Evolutionary conservation across 2,113 vertebrate species (phyloP), one percentile per base, ranked within the genome.

Genomic region (Dasyurus viverrinus): DNA sequence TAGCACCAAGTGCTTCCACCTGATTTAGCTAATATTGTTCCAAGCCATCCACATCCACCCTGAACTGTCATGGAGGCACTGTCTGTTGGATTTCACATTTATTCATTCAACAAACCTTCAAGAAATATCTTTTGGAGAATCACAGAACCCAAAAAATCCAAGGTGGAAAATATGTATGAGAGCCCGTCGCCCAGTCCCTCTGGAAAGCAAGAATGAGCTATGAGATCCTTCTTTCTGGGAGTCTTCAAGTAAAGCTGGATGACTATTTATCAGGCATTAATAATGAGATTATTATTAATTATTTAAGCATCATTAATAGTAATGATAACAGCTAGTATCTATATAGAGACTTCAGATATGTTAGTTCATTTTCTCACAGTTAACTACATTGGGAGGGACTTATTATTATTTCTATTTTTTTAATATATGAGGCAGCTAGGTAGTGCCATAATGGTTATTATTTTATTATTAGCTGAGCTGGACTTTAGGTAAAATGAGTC

Each of bases 31-130:
- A 89, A 96, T 93, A 92, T 95, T 96, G 96, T 98, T 55, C 54
- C 26, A 42, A 47, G 53, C 92, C 95, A n/a, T 97, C 98, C 97
- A 94, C 95, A 95, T 92, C 95, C 97, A 96, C 53, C 2, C 0
- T 1, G 24, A 8, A 9, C 22, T 1, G 6, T 48, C 48, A 48
- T 0, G 12, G 42, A 0, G 24, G 2, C 7, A 48, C 6, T 26
- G 26, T 46, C 48, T 12, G 50, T 54, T 89, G 30, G 2, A 48
- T 60, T 42, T 84, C 22, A 22, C 68, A 42, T 84, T 42, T 84
- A 84, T 84, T 84, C 68, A 84, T 42, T 42, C 68, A 23, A 42
- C n/a, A 84, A 84, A 5, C n/a, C 10, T 16, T 84, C 24, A 7
- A 10, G 25, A 36, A n/a, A 89, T 0, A 0, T 53, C 55, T 30